A percentile compares a stretch with the other conserved stretches of the same genome.
These are phyloP conservation scores for Lynx canadensis DNA, from an alignment of 2,113 vertebrate species.

Conservation along the genomic window DNA sequence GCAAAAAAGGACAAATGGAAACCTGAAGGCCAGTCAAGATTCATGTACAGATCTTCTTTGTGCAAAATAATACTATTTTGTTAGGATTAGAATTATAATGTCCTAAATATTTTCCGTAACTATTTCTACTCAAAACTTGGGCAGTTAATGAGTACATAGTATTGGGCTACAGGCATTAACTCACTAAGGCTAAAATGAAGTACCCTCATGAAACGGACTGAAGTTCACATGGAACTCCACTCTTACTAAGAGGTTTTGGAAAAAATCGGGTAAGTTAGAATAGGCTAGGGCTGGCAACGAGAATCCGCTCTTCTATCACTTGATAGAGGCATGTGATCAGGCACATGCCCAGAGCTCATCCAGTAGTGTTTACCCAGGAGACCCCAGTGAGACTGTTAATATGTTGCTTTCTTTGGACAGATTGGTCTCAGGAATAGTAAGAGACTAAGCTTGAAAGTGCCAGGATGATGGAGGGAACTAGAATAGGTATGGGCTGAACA, in stretches of 20 bases:
- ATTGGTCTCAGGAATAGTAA: neutral
- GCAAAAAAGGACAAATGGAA: neutral
- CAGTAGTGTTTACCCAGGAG: neutral
- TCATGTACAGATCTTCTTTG: neutral
- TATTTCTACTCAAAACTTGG: neutral
- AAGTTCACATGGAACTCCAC: neutral
- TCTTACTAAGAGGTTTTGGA: neutral
- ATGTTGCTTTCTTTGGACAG: neutral
- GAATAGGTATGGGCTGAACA: neutral
- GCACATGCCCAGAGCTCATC: neutral
- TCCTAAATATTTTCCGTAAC: neutral
- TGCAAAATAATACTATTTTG: neutral
- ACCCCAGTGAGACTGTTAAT: neutral
- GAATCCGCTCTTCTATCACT: neutral
- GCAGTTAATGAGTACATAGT: neutral
- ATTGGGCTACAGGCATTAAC: neutral
- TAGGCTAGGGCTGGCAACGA: neutral
- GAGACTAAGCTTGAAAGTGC: neutral
- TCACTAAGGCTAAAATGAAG: neutral
- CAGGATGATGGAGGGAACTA: neutral
- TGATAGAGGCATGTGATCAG: neutral
- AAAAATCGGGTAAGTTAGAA: neutral
- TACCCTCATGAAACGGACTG: neutral
- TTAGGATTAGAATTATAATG: neutral
- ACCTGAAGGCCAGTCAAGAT: neutral